Evolutionary conservation across 2,113 vertebrate genomes (phyloP).

Genomic region (Pluvianellus socialis): DNA sequence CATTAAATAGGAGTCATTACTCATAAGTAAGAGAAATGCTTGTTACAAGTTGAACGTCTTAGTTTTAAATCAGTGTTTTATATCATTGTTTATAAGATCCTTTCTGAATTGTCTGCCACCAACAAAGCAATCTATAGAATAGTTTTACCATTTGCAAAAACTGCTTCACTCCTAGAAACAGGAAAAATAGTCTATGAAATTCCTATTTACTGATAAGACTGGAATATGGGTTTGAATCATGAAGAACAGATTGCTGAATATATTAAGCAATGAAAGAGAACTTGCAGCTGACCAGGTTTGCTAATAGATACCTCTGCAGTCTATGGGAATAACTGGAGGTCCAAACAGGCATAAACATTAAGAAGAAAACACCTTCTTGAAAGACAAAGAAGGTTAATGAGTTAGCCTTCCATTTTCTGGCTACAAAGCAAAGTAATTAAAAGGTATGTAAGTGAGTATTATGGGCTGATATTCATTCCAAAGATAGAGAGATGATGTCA

Average conservation of each 20-base stretch:
- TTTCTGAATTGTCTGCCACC: background rate
- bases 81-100: background rate
- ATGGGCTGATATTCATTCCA: slow-evolving; percentile 20
- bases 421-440: slow-evolving; percentile 51
- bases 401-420: slow-evolving; percentile 36
- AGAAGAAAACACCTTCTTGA: background rate
- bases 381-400: slow-evolving; percentile 61
- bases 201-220: slow-evolving; percentile 17
- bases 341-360: background rate
- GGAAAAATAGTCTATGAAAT: background rate
- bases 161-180: background rate
- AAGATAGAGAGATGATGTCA: slow-evolving; percentile 14
- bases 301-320: background rate
- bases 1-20: slow-evolving; percentile 38
- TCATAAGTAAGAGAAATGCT: background rate
- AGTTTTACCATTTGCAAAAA: background rate
- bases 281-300: background rate
- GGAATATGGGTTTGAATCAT: background rate
- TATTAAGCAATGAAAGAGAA: background rate
- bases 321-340: background rate
- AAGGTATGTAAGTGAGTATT: slow-evolving; percentile 13
- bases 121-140: background rate
- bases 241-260: background rate
- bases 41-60: background rate
- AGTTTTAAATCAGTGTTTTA: background rate